These are phyloP conservation scores for Addax nasomaculatus DNA, from an alignment of 2,113 vertebrate species.

Conservation along the genomic window DNA sequence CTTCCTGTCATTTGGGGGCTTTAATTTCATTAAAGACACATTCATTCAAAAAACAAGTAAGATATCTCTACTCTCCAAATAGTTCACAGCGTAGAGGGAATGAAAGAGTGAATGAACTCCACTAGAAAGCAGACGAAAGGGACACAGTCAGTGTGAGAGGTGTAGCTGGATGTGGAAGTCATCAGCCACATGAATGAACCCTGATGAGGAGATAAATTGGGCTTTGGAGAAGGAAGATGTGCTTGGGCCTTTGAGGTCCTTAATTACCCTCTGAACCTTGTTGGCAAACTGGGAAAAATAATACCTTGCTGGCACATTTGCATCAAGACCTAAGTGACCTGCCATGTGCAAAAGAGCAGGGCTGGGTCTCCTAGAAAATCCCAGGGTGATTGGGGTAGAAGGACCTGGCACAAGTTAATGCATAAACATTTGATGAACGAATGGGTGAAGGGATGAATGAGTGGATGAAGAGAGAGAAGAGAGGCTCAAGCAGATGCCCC, in stretches of 20 bases:
- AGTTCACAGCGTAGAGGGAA: background rate
- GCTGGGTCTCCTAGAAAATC: background rate
- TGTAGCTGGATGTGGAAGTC: background rate
- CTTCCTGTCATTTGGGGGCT: background rate
- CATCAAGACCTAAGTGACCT: background rate
- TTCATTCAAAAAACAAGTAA: background rate
- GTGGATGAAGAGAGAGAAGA: background rate
- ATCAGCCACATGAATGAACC: background rate
- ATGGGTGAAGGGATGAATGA: background rate
- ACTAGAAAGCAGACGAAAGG: accelerated
- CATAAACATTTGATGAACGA: background rate
- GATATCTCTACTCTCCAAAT: background rate
- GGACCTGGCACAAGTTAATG: background rate
- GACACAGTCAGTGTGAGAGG: accelerated
- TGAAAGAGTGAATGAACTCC: background rate
- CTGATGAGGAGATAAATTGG: background rate
- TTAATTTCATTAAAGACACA: background rate
- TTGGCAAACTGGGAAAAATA: background rate
- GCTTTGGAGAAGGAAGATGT: background rate
- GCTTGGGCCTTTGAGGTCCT: background rate
- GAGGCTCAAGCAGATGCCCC: background rate
- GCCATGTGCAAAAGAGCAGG: no score
- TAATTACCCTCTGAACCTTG: background rate
- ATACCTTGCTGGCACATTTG: background rate
- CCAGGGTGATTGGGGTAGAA: background rate